Base-by-base conservation (phyloP, 2,888 invertebrate genomes). In the Stegophylla sp. region DNA sequence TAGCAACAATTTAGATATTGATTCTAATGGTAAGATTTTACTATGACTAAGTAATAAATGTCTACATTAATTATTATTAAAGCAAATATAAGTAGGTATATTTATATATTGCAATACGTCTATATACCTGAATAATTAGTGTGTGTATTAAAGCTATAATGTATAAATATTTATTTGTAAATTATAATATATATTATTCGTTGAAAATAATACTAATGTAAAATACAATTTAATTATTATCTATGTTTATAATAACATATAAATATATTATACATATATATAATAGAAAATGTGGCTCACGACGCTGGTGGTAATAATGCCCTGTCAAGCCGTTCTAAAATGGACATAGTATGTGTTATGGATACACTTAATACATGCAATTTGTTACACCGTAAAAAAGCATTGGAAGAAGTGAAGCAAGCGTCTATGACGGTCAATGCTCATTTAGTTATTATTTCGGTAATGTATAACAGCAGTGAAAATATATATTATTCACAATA, bases 291-390 rank as follows among this genome's bases (percentile, higher is more conserved):
- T 71, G 48, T 79, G 56, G 48, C 63, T 7, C 79, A 71, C 13
- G 63, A 71, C 51, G 45, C 69, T 51, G 71, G 79, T 63, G 69
- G 69, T 20, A 15, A 43, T 63, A 66, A 41, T 45, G 76, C 51
- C 23, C 74, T 81, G 34, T 74, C 72, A 43, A 74, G 23, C 53
- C 83, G 82, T 43, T 64, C 72, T 20, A 82, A 77, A 81, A 95
- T 95, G 93, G 95, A 96, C 87, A 93, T 96, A 83, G 95, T 92
- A 74, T 94, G 94, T 88, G 93, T 96, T 83, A 89, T 96, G 84
- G 95, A 96, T 88, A 87, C 93, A 82, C 91, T 90, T 84, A 91
- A 93, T 86, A 88, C 90, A 28, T 91, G 92, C 84, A 91, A 93
- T 87, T 87, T 93, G 84, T 87, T 89, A 74, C 93, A 94, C 84